Evolutionary conservation across 2,888 invertebrate genomes (phyloP).

Genomic region (Invenusta paracnida): DNA sequence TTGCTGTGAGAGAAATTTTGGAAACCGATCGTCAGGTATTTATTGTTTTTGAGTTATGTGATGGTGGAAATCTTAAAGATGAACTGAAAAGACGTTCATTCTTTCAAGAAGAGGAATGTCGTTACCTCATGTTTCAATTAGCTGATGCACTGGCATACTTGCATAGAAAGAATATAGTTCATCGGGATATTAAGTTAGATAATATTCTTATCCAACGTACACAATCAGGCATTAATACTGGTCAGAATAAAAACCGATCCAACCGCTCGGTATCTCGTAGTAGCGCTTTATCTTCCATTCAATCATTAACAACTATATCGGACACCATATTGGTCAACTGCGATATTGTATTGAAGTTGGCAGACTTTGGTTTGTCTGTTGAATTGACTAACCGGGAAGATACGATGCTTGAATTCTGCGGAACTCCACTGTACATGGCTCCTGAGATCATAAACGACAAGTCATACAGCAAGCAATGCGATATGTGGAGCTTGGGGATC

Average conservation of each 20-base stretch:
- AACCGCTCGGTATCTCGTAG: neutral
- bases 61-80: conserved; percentile 62
- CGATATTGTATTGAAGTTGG: conserved; percentile 51
- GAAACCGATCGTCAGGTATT: conserved; percentile 51
- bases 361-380: conserved; percentile 66
- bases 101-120: conserved; percentile 54
- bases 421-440: conserved; percentile 66
- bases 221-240: neutral
- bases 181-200: conserved; percentile 60
- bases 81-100: conserved; percentile 57
- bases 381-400: conserved; percentile 49
- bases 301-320: neutral
- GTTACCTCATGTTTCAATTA: conserved; percentile 54
- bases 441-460: conserved; percentile 65
- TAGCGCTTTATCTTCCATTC: neutral
- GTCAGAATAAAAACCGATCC: neutral
- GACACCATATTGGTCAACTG: neutral
- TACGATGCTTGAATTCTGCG: conserved; percentile 65
- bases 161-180: conserved; percentile 60
- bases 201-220: conserved; percentile 58
- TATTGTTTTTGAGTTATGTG: conserved; percentile 64
- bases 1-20: conserved; percentile 24
- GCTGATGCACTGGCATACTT: conserved; percentile 59
- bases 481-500: conserved; percentile 66
- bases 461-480: conserved; percentile 66